Evolutionary conservation across 1,140 invertebrate species (phyloP).

Genomic region (Aphelenchoides fujianensis): DNA sequence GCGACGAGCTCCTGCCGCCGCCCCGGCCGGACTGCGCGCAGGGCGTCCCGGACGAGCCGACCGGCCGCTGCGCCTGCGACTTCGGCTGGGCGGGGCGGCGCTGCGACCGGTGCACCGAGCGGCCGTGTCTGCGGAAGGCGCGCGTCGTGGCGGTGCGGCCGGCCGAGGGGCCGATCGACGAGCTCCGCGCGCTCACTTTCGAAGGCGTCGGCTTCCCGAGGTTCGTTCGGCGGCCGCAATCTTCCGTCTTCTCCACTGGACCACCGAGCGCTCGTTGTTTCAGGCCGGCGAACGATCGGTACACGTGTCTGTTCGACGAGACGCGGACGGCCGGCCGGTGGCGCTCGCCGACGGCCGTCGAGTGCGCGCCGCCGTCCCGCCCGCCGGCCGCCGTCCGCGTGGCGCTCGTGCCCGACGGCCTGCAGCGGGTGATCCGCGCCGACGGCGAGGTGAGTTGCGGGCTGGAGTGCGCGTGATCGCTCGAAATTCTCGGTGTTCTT

Average conservation of each 20-base stretch:
- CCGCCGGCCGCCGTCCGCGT: too few species aligned
- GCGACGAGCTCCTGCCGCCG: conserved; percentile 9
- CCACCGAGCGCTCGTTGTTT: conserved; percentile 4
- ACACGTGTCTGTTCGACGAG: conserved; percentile 11
- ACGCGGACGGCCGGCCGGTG: conserved; percentile 9
- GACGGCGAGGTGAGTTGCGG: not conserved
- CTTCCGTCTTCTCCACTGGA: not conserved
- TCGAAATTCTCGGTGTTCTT: conserved; percentile 14
- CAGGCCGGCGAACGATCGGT: not conserved
- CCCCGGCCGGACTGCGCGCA: not conserved
- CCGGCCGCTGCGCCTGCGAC: conserved; percentile 9
- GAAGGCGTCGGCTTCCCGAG: conserved; percentile 12
- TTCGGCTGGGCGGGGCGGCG: not conserved
- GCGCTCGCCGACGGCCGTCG: not conserved
- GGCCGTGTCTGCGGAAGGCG: conserved; percentile 6
- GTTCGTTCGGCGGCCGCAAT: too few species aligned
- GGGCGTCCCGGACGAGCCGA: not conserved
- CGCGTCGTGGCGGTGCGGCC: not conserved
- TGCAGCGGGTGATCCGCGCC: not conserved
- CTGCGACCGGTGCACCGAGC: not conserved
- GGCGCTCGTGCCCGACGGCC: not conserved
- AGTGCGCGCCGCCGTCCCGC: not conserved
- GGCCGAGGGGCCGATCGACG: not conserved
- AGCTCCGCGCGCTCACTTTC: not conserved
- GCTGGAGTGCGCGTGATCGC: too few species aligned